Percentiles rank a stretch among this genome's conserved stretches.
Evolutionary conservation across 2,888 invertebrate species (phyloP).

Genomic region (Drosophila sordidula): DNA sequence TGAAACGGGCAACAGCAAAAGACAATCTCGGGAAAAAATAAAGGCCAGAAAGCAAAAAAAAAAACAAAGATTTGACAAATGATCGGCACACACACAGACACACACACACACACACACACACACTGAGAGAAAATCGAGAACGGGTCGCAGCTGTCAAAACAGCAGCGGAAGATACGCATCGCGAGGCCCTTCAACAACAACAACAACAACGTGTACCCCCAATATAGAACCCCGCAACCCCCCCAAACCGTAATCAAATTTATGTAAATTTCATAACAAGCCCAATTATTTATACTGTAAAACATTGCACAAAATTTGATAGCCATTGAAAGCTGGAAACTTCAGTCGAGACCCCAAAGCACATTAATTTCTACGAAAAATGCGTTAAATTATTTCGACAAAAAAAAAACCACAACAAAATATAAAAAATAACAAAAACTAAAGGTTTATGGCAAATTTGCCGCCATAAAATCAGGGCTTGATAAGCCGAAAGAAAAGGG

Average conservation of each 20-base stretch:
- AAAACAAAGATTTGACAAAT: constrained; percentile 56
- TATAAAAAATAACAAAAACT: constrained; percentile 5
- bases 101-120: constrained; percentile 8
- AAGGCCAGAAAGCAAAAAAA: constrained; percentile 6
- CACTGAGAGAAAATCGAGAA: constrained; percentile 40
- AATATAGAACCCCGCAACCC: constrained; percentile 29
- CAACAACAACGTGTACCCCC: constrained; percentile 4
- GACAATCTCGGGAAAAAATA: constrained; percentile 6
- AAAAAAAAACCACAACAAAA: constrained; percentile 3
- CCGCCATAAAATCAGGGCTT: constrained; percentile 27
- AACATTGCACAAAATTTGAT: constrained; percentile 58
- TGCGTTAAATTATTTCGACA: constrained; percentile 50
- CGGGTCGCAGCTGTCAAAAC: constrained; percentile 45
- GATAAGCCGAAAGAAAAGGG: constrained; percentile 34
- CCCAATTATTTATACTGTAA: constrained; percentile 52
- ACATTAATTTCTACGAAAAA: constrained; percentile 46
- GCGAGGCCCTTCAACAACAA: neutral
- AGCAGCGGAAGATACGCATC: constrained; percentile 30
- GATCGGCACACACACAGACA: constrained; percentile 19
- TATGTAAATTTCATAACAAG: constrained; percentile 67
- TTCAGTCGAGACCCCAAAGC: constrained; percentile 1
- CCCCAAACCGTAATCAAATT: constrained; percentile 30
- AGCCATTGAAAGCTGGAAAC: constrained; percentile 22
- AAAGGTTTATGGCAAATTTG: constrained; percentile 56
- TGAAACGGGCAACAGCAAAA: constrained; percentile 2